Conservation (phyloP, 92 coral and sea anemone genomes). For the Porites rus region DNA sequence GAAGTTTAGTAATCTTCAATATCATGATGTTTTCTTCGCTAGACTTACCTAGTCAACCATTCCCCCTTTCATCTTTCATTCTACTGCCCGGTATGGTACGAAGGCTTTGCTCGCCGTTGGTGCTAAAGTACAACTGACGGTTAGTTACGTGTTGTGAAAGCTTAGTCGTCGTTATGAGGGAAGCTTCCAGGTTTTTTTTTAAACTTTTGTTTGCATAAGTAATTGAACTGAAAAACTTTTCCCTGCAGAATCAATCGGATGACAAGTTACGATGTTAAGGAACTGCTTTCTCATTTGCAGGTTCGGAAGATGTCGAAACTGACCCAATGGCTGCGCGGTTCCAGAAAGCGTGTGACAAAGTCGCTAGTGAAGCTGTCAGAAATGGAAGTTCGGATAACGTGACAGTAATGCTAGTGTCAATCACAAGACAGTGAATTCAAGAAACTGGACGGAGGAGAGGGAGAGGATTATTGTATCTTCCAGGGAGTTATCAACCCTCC, state of each 20-base stretch:
- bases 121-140: not conserved
- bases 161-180: not conserved
- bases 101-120: not conserved
- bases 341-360: conserved; percentile 83
- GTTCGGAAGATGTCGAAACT: conserved; percentile 39
- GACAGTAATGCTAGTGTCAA: conserved; percentile 94
- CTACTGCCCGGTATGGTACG: not conserved
- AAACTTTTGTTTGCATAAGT: not conserved
- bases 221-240: no score
- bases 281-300: conserved; percentile 3
- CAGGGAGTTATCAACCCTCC: not conserved
- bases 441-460: not conserved
- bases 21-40: no score
- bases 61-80: no score
- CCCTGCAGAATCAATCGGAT: no score
- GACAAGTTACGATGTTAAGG: no score
- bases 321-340: conserved; percentile 78
- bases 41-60: no score
- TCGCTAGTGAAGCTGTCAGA: conserved; percentile 95
- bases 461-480: not conserved
- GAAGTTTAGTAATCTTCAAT: no score
- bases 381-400: conserved; percentile 99
- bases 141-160: not conserved
- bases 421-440: conserved; percentile 30
- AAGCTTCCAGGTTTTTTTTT: no score